Conservation (phyloP, 2,797 vertebrate species). For the Gallirallus australis region DNA sequence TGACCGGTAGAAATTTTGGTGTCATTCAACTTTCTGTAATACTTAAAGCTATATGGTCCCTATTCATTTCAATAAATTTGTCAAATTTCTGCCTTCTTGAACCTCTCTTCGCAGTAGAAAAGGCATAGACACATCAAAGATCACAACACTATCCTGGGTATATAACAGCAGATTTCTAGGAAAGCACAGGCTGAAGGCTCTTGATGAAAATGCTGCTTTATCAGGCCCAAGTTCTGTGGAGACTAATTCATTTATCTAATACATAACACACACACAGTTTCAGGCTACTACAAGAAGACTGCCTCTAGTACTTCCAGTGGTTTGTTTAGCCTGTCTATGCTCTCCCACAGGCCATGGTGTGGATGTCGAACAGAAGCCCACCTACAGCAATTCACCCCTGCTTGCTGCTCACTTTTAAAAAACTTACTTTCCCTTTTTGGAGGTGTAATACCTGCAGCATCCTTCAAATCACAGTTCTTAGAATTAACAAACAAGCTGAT, state of each 20-base stretch:
- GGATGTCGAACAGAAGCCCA: neutral
- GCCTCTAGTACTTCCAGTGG: neutral
- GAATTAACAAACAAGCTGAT: neutral
- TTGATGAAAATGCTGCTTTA: conserved; percentile 26
- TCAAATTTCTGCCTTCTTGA: neutral
- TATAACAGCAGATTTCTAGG: neutral
- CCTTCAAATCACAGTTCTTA: neutral
- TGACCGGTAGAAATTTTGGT: neutral
- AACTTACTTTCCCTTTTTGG: neutral
- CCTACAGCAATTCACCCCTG: neutral
- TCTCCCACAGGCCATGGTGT: neutral
- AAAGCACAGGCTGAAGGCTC: neutral
- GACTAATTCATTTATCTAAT: neutral
- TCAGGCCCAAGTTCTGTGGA: neutral
- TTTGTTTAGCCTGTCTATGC: neutral
- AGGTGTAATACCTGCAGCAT: neutral
- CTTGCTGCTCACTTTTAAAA: neutral
- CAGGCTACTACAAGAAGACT: neutral
- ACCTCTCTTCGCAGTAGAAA: neutral
- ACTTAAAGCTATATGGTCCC: neutral
- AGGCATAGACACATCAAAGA: neutral
- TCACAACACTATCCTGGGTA: neutral
- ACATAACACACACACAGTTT: neutral
- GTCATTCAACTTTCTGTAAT: neutral
- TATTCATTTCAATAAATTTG: neutral